Evolutionary conservation across 2,113 vertebrate genomes (phyloP).

Genomic region (Chlamydotis undulata): DNA sequence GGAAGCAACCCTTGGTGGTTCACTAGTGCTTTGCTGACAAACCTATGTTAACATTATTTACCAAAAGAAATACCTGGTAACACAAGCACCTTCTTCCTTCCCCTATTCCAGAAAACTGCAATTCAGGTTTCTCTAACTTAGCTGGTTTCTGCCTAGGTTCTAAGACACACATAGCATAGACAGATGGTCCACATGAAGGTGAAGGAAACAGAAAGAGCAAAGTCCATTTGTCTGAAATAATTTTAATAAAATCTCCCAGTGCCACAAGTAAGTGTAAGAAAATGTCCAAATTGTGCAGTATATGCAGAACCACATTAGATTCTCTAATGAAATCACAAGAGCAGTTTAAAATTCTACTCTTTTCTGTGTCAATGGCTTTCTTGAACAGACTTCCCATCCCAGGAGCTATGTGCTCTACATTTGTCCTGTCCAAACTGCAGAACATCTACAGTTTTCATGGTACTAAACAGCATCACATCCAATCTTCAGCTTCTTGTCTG

Average conservation of each 20-base stretch:
- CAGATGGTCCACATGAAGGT: background rate
- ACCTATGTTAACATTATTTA: background rate
- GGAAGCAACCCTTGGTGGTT: background rate
- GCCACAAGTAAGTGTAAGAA: background rate
- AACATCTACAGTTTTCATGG: background rate
- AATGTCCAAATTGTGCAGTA: background rate
- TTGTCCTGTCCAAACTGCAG: background rate
- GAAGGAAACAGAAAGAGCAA: background rate
- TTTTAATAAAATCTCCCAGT: background rate
- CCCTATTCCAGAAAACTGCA: background rate
- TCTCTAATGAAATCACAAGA: background rate
- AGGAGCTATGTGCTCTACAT: background rate
- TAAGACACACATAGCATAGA: background rate
- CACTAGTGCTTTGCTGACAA: background rate
- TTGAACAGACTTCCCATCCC: background rate
- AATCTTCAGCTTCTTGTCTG: background rate
- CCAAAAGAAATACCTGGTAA: background rate
- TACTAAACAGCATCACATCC: background rate
- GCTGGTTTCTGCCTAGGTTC: background rate
- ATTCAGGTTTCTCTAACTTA: background rate
- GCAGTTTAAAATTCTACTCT: background rate
- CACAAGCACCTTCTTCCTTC: background rate
- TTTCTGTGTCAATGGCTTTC: background rate
- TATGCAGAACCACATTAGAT: background rate
- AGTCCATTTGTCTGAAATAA: background rate